Base-by-base conservation (phyloP, 2,113 vertebrate species). In the Vombatus ursinus region DNA sequence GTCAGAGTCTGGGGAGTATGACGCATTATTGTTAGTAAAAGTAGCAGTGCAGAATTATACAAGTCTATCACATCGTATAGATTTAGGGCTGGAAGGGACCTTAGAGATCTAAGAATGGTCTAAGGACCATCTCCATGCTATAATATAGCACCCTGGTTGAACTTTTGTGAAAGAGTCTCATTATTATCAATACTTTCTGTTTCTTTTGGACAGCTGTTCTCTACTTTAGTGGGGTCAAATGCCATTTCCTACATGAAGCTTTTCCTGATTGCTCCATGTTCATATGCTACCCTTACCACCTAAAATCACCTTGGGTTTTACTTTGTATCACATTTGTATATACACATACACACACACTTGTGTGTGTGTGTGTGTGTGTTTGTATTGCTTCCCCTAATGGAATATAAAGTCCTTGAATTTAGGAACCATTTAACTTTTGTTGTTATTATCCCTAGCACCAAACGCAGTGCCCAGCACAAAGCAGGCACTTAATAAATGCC, bases 201-300 rank as follows among this genome's bases (percentile, higher is more conserved):
- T 51, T 95, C 23, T 91, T 96, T 61, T 91, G 94, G 91, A 51
- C 52, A 89, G 52, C 48, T 48, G 44, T 31, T 52, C 48, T 3
- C 0, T 92, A 48, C 49, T 97, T 93, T 23, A 50, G 4, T 91
- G n/a, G 52, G 92, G 25, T n/a, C 12, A 37, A 37, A 51, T 47
- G 7, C 51, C 8, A 37, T 4, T 68, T 68, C 61, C 61, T 37
- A 31, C 28, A 37, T 37, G 61, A 68, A 37, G 28, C 57, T 68
- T 68, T 68, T 68, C 31, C 31, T 37, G 61, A 68, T 68, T 16
- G 2, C 31, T 16, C 61, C 31, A 68, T 14, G 11, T 68, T 68
- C 28, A 28, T 61, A 31, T 37, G 11, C 31, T 61, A 11, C 24
- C 61, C 31, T 68, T 3, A 37, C 31, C 61, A 68, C 3, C 12